These are phyloP conservation scores for Dicyrtoma fusca DNA, from an alignment of 2,888 invertebrate species.

Conservation along the genomic window DNA sequence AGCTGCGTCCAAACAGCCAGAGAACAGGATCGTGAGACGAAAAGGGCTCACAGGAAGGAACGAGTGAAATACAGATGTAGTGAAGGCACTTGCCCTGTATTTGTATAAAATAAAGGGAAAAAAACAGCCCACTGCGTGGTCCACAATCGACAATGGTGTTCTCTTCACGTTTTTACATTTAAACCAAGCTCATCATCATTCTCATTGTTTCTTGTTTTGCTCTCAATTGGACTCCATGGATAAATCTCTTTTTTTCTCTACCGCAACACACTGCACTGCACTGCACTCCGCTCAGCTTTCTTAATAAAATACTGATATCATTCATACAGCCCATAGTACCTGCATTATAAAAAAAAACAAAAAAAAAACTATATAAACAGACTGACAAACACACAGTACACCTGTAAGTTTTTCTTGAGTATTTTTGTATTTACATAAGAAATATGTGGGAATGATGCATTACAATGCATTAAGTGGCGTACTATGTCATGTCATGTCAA, in stretches of 20 bases:
- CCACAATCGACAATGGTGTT: constrained; percentile 19
- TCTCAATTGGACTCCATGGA: constrained; percentile 21
- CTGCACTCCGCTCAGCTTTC: not conserved
- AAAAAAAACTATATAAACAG: no score
- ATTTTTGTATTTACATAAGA: no score
- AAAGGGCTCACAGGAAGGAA: not conserved
- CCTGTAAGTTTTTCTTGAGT: no score
- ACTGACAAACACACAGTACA: no score
- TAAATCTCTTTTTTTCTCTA: constrained; percentile 10
- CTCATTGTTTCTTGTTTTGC: constrained; percentile 29
- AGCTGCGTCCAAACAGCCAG: not conserved
- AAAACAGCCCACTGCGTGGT: constrained; percentile 9
- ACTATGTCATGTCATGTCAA: constrained; percentile 26
- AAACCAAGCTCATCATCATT: constrained; percentile 20
- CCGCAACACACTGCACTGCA: not conserved
- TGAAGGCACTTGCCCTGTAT: not conserved
- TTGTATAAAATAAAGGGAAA: constrained; percentile 13
- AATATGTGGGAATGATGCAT: no score
- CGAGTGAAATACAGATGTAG: not conserved
- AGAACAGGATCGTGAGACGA: not conserved
- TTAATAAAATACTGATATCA: no score
- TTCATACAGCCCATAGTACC: no score
- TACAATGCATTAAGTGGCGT: constrained; percentile 8
- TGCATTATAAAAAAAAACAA: no score
- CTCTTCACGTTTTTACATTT: not conserved